Percentiles rank a stretch among this genome's conserved stretches.
Conservation (phyloP, 1,140 invertebrate genomes). For the Coelopa frigida region DNA sequence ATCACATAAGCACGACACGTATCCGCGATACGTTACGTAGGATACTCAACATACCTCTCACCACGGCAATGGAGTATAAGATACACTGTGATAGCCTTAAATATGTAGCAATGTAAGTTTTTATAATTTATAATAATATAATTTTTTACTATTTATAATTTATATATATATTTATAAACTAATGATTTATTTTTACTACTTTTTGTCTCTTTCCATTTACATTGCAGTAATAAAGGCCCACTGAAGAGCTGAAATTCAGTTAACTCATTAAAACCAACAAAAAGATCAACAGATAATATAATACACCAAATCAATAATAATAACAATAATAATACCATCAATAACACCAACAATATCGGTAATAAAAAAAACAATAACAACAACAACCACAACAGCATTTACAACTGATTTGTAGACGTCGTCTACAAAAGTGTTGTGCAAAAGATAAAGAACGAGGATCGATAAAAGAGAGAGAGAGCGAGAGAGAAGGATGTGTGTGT, state of each 20-base stretch:
- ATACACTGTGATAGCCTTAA: constrained; percentile 79
- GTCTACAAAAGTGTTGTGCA: background rate
- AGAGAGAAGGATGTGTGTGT: too few relatives aligned
- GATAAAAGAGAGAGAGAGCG: too few relatives aligned
- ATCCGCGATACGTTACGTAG: constrained; percentile 92
- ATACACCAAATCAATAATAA: constrained; percentile 7
- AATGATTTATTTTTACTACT: background rate
- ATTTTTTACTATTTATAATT: background rate
- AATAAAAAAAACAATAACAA: constrained; percentile 11
- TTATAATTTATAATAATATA: background rate
- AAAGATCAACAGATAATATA: constrained; percentile 12
- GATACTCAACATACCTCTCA: constrained; percentile 87
- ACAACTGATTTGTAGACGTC: background rate
- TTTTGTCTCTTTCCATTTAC: constrained; percentile 5
- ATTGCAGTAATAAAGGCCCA: constrained; percentile 42
- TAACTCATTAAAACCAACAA: constrained; percentile 10
- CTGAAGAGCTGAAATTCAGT: constrained; percentile 44
- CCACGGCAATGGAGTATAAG: constrained; percentile 95
- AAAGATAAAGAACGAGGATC: background rate
- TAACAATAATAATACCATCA: background rate
- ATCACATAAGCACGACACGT: constrained; percentile 75
- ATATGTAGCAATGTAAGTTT: constrained; percentile 49
- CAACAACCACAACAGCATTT: background rate
- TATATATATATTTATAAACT: background rate
- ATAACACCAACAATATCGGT: constrained; percentile 4